These are phyloP conservation scores for Chelon auratus DNA, from an alignment of 2,797 vertebrate species.

Conservation along the genomic window DNA sequence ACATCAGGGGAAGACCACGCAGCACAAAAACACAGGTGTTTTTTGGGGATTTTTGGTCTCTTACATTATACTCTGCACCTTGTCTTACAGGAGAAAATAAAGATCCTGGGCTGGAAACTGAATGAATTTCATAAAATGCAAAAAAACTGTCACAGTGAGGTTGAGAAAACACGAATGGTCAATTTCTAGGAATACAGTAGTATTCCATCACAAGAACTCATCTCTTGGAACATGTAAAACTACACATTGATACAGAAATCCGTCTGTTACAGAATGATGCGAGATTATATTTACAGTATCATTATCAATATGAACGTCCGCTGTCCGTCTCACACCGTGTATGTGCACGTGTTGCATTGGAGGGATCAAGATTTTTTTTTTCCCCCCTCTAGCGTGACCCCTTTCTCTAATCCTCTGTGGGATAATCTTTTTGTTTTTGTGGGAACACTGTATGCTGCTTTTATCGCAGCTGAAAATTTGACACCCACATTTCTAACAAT, in stretches of 20 bases:
- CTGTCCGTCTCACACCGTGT: not conserved
- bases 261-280: not conserved
- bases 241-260: not conserved
- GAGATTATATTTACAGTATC: not conserved
- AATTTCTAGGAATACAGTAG: too few relatives aligned
- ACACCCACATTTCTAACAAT: constrained; percentile 39
- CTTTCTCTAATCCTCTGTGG: constrained; percentile 76
- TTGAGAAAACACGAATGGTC: not conserved
- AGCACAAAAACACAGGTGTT: constrained; percentile 83
- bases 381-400: constrained; percentile 56
- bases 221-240: not conserved
- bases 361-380: constrained; percentile 57
- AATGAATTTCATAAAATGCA: not conserved
- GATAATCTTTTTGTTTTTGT: constrained; percentile 83
- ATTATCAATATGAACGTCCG: constrained; percentile 4
- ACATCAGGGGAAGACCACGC: constrained; percentile 73
- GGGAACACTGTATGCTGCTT: constrained; percentile 61
- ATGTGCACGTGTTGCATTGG: constrained; percentile 45
- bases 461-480: constrained; percentile 42
- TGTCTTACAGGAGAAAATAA: constrained; percentile 42
- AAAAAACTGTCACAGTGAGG: not conserved
- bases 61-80: not conserved
- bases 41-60: constrained; percentile 42
- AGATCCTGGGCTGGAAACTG: constrained; percentile 67
- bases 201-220: too few relatives aligned